Conservation (phyloP, 2,888 invertebrate genomes). For the Linnaemya vulpina region DNA sequence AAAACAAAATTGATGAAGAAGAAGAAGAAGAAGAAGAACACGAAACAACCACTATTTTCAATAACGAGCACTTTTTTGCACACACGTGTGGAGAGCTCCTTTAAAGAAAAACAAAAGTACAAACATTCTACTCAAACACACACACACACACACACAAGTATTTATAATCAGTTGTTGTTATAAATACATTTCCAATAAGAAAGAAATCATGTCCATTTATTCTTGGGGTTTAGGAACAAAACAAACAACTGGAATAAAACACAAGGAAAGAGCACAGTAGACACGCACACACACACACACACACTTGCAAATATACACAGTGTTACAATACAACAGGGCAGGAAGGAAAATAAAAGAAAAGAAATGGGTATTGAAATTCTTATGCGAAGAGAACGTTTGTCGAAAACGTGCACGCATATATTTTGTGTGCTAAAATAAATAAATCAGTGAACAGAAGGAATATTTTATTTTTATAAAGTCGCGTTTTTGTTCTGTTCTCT, state of each 20-base stretch:
- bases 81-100: slow-evolving; percentile 58
- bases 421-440: slow-evolving; percentile 42
- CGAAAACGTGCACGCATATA: slow-evolving; percentile 49
- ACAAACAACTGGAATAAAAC: slow-evolving; percentile 4
- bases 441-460: background rate
- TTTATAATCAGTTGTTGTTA: slow-evolving; percentile 1
- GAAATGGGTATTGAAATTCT: slow-evolving; percentile 14
- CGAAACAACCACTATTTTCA: slow-evolving; percentile 49
- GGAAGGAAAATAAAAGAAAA: slow-evolving; percentile 20
- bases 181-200: slow-evolving; percentile 35
- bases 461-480: slow-evolving; percentile 23
- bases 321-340: background rate
- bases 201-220: slow-evolving; percentile 30
- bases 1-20: slow-evolving; percentile 14
- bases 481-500: slow-evolving; percentile 11
- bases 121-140: background rate
- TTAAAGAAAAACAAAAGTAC: background rate
- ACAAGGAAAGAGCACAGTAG: slow-evolving; percentile 4
- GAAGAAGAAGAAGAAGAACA: slow-evolving; percentile 10
- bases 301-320: slow-evolving; percentile 8
- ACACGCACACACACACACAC: background rate
- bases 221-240: slow-evolving; percentile 19
- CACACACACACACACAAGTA: background rate
- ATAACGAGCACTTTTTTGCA: slow-evolving; percentile 21
- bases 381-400: slow-evolving; percentile 19